Evolutionary conservation across 2,113 vertebrate genomes (phyloP).

Genomic region (Ammospiza nelsoni): DNA sequence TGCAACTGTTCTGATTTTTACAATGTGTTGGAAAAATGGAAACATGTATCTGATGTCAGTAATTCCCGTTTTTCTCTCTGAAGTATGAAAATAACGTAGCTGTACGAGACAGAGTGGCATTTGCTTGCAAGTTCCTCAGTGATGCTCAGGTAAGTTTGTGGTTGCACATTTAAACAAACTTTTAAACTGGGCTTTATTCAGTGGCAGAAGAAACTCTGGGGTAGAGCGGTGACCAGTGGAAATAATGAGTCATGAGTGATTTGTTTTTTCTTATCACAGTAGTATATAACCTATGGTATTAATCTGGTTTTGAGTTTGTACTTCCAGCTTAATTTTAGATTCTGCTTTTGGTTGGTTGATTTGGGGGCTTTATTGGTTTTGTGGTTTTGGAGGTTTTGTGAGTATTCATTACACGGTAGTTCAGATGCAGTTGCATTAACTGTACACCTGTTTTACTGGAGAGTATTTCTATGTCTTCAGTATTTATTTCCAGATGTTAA

Average conservation of each 20-base stretch:
- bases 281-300: neutral
- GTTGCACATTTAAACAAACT: neutral
- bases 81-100: conserved; percentile 93
- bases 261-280: neutral
- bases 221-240: neutral
- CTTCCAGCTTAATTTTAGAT: neutral
- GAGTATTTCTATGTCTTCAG: neutral
- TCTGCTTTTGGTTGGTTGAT: neutral
- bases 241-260: neutral
- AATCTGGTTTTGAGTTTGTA: neutral
- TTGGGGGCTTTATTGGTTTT: neutral
- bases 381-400: neutral
- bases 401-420: neutral
- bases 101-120: conserved; percentile 94
- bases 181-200: neutral
- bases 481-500: neutral
- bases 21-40: neutral
- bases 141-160: conserved; percentile 87
- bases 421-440: neutral
- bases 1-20: neutral
- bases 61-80: conserved; percentile 5
- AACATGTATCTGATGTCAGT: neutral
- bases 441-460: neutral
- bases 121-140: conserved; percentile 95
- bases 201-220: neutral